phyloP scores from a whole-genome alignment of 2,797 vertebrate species.

The Esox lucius region DNA sequence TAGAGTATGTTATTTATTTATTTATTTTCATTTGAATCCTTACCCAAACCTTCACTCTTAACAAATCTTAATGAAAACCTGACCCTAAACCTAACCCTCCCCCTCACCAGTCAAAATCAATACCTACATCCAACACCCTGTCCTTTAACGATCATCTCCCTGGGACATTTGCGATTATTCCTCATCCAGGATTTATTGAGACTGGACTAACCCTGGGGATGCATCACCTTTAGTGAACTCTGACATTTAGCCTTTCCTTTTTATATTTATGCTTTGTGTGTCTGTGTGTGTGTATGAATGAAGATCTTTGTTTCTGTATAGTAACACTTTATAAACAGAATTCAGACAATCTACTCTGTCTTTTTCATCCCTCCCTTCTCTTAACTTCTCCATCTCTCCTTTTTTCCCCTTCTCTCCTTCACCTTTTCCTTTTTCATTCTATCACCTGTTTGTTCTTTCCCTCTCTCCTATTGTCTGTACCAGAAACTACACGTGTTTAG shows the following conservation, averaged over 20 bases:
- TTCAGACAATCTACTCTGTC: not conserved
- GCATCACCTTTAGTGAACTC: not conserved
- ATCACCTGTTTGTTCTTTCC: constrained; percentile 1
- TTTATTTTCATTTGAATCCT: too few species aligned
- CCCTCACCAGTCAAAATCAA: too few species aligned
- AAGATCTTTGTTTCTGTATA: too few species aligned
- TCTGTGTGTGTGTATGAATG: not conserved
- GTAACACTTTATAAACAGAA: not conserved
- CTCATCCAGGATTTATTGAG: not conserved
- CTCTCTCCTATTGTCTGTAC: not conserved
- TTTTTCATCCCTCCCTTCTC: not conserved
- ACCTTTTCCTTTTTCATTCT: not conserved
- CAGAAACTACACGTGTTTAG: constrained; percentile 96
- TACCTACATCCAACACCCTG: too few species aligned
- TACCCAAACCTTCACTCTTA: too few species aligned
- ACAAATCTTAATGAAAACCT: too few species aligned
- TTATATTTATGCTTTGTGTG: constrained; percentile 7
- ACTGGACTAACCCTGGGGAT: not conserved
- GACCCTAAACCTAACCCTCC: too few species aligned
- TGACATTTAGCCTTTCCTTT: not conserved
- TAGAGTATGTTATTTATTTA: too few species aligned
- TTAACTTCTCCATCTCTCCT: not conserved
- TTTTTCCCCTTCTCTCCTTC: constrained; percentile 4
- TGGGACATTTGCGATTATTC: not conserved
- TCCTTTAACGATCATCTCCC: too few species aligned